Evolutionary conservation across 2,888 invertebrate genomes (phyloP).

Genomic region (Platynereis dumerilii): DNA sequence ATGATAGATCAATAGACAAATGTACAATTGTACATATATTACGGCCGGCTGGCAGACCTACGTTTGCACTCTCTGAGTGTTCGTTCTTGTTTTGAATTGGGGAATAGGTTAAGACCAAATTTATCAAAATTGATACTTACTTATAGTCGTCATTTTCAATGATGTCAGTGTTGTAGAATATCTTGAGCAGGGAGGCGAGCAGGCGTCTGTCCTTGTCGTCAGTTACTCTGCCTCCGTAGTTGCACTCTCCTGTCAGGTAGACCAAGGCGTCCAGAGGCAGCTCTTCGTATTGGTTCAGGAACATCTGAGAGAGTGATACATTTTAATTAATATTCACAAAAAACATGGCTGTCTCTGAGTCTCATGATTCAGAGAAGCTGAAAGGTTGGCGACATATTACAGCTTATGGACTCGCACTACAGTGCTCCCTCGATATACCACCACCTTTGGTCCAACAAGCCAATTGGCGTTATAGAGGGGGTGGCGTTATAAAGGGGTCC

Average conservation of each 20-base stretch:
- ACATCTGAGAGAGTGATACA: constrained; percentile 56
- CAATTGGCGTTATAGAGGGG: too few relatives aligned
- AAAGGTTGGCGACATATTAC: constrained; percentile 1
- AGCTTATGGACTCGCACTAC: too few relatives aligned
- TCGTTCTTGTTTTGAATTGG: too few relatives aligned
- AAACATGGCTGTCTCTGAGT: not conserved
- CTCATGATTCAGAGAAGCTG: not conserved
- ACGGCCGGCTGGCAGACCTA: too few relatives aligned
- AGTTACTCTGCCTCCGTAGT: constrained; percentile 66
- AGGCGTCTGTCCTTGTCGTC: constrained; percentile 66
- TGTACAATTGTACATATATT: too few relatives aligned
- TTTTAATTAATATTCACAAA: not conserved
- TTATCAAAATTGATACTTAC: constrained; percentile 45
- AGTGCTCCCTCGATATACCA: too few relatives aligned
- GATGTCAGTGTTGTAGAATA: constrained; percentile 58
- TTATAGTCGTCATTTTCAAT: constrained; percentile 58
- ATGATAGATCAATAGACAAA: too few relatives aligned
- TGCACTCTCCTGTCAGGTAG: constrained; percentile 66
- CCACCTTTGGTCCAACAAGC: too few relatives aligned
- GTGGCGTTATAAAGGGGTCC: too few relatives aligned
- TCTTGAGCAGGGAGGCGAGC: constrained; percentile 60
- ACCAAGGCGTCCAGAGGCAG: constrained; percentile 63
- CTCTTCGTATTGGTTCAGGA: constrained; percentile 65
- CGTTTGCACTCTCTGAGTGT: too few relatives aligned
- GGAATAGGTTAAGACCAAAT: too few relatives aligned